phyloP scores from a whole-genome alignment of 2,888 invertebrate species.

The Melinaea menophilus region DNA sequence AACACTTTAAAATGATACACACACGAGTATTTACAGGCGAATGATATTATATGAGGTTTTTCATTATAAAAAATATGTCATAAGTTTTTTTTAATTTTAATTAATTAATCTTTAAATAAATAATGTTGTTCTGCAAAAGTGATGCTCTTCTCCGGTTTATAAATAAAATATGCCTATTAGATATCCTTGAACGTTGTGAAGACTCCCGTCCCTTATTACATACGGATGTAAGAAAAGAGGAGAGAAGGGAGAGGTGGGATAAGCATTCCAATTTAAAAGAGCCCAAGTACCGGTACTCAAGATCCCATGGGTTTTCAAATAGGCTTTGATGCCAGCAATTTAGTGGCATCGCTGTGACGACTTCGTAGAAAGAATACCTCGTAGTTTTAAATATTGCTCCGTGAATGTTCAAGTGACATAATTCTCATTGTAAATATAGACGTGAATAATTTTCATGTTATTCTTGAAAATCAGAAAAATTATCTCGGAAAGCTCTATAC shows the following conservation, averaged over 20 bases:
- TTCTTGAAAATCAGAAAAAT: no score
- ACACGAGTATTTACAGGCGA: no score
- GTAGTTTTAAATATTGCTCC: neutral
- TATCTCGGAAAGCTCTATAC: no score
- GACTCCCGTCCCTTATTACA: slow-evolving; percentile 2
- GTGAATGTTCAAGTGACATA: no score
- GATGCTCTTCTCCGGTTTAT: neutral
- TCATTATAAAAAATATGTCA: no score
- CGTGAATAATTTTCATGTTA: no score
- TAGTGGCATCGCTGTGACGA: neutral
- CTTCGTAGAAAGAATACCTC: neutral
- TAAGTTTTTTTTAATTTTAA: no score
- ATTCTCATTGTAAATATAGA: no score
- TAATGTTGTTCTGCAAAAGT: no score
- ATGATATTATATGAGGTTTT: no score
- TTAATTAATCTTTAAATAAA: no score
- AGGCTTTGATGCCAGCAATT: slow-evolving; percentile 22
- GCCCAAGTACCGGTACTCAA: slow-evolving; percentile 27
- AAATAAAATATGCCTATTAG: slow-evolving; percentile 2
- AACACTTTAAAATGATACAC: neutral
- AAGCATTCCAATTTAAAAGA: slow-evolving; percentile 26
- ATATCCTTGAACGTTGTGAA: neutral
- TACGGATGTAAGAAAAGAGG: slow-evolving; percentile 7
- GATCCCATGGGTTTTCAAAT: slow-evolving; percentile 32
- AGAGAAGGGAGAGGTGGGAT: slow-evolving; percentile 14